These are phyloP conservation scores for Lonchura striata DNA, from an alignment of 2,113 vertebrate genomes.

Conservation along the genomic window DNA sequence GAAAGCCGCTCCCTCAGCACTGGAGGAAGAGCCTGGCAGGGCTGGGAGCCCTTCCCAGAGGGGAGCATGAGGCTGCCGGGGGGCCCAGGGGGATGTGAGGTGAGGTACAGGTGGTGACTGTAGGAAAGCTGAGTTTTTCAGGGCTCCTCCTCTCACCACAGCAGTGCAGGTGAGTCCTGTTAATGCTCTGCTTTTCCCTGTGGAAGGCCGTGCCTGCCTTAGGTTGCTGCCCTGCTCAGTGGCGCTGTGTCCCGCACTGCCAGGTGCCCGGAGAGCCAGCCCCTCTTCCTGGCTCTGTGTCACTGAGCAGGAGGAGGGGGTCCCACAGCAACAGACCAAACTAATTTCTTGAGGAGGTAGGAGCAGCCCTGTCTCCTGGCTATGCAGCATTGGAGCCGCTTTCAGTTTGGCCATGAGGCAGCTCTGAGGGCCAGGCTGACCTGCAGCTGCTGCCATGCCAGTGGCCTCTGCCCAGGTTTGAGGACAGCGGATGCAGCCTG, in stretches of 20 bases:
- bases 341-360: not conserved
- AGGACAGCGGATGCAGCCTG: not conserved
- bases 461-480: not conserved
- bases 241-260: accelerated
- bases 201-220: not conserved
- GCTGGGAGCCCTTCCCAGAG: not conserved
- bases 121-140: not conserved
- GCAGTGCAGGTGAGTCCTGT: not conserved
- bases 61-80: not conserved
- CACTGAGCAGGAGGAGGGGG: not conserved
- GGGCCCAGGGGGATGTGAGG: accelerated
- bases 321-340: not conserved
- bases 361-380: not conserved
- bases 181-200: not conserved
- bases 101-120: not conserved
- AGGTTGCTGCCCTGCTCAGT: accelerated
- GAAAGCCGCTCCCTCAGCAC: not conserved
- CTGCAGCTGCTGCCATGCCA: not conserved
- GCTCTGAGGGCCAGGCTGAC: not conserved
- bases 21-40: not conserved
- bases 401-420: accelerated
- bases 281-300: accelerated
- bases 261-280: too few species aligned
- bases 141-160: not conserved
- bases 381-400: accelerated